These are phyloP conservation scores for pig (Sus scrofa) DNA, from an alignment of 2,113 vertebrate species.

Conservation along the genomic window DNA sequence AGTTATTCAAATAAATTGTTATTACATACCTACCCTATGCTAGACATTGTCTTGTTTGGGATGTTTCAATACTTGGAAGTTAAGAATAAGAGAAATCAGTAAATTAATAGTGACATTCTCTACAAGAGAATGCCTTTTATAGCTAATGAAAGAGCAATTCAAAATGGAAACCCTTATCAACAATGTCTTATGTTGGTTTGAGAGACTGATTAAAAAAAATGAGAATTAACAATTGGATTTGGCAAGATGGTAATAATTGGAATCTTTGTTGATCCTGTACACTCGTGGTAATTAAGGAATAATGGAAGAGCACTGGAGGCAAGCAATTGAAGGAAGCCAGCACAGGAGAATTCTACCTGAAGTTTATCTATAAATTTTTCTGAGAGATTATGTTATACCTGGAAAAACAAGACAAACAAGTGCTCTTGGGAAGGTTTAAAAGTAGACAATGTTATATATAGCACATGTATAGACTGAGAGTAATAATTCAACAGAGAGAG, in stretches of 20 bases:
- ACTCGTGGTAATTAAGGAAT: not conserved
- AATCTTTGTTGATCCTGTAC: not conserved
- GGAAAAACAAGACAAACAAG: not conserved
- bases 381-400: not conserved
- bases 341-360: not conserved
- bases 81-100: not conserved
- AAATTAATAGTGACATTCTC: not conserved
- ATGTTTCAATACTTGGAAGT: not conserved
- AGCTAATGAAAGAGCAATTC: not conserved
- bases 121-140: not conserved
- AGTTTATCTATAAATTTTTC: not conserved
- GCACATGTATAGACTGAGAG: not conserved
- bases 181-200: not conserved
- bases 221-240: not conserved
- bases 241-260: not conserved
- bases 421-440: not conserved
- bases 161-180: not conserved
- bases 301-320: not conserved
- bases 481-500: not conserved
- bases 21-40: not conserved
- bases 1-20: not conserved
- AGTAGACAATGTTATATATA: not conserved
- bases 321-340: not conserved
- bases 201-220: not conserved
- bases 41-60: not conserved